Conservation (phyloP, 2,888 invertebrate species). For the Amblyteles armatorius region DNA sequence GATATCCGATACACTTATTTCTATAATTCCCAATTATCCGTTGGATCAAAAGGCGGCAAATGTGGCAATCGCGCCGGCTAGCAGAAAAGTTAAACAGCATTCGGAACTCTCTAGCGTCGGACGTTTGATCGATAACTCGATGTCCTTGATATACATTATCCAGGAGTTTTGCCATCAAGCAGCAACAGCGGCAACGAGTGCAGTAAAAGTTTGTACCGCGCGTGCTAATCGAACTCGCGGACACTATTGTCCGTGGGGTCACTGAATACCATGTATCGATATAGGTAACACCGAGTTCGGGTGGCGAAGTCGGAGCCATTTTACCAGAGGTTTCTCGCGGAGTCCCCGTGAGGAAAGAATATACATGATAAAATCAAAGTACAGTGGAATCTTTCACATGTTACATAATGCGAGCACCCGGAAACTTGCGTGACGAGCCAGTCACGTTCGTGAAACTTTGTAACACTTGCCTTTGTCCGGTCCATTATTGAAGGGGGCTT, state of each 20-base stretch:
- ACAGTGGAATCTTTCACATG: neutral
- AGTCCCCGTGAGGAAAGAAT: neutral
- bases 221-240: constrained; percentile 35
- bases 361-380: neutral
- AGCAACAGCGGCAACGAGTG: constrained; percentile 11
- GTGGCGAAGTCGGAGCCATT: neutral
- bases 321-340: too few relatives aligned
- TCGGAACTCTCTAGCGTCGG: constrained; percentile 70
- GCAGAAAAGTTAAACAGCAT: constrained; percentile 52
- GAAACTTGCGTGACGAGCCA: too few relatives aligned
- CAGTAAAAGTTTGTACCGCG: constrained; percentile 73
- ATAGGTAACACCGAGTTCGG: neutral
- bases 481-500: too few relatives aligned
- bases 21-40: neutral
- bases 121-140: constrained; percentile 78
- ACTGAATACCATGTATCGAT: neutral
- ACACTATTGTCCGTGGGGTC: constrained; percentile 18
- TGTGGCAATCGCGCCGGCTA: neutral
- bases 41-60: constrained; percentile 64
- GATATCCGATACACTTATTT: neutral
- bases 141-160: constrained; percentile 78
- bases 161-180: constrained; percentile 72
- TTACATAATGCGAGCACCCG: too few relatives aligned
- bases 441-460: too few relatives aligned
- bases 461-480: too few relatives aligned